phyloP scores from a whole-genome alignment of 2,888 invertebrate species.

The Hyles lineata region DNA sequence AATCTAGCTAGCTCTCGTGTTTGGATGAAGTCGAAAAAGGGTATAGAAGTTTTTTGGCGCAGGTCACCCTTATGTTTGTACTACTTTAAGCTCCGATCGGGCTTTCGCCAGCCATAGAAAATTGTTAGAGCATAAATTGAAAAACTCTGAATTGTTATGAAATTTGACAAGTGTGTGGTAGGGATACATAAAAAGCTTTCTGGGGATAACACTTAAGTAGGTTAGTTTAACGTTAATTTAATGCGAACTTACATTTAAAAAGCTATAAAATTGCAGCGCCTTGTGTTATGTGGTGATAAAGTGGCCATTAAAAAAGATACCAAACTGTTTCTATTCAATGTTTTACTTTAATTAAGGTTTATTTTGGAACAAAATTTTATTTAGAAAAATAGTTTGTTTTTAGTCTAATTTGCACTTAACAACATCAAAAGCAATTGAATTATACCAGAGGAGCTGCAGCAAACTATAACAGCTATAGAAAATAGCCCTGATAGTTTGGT shows the following conservation, averaged over 20 bases:
- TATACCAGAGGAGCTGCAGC: not conserved
- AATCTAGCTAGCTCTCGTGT: not conserved
- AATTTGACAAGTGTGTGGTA: not conserved
- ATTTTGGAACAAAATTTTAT: too few relatives aligned
- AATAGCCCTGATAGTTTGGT: not conserved
- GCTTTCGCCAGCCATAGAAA: not conserved
- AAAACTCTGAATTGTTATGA: not conserved
- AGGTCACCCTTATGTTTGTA: conserved; percentile 1
- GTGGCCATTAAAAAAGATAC: too few relatives aligned
- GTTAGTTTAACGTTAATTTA: too few relatives aligned
- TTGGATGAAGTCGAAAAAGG: conserved; percentile 6
- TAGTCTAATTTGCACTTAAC: too few relatives aligned
- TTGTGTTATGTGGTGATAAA: too few relatives aligned
- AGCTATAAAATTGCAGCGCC: too few relatives aligned
- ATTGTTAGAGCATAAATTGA: not conserved
- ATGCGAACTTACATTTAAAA: too few relatives aligned
- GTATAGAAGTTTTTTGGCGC: conserved; percentile 2
- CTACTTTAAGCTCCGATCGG: not conserved
- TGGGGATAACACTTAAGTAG: too few relatives aligned
- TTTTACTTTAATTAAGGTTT: too few relatives aligned
- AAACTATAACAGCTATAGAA: not conserved
- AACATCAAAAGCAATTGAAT: too few relatives aligned
- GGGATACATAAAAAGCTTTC: not conserved
- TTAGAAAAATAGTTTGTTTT: too few relatives aligned
- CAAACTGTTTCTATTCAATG: too few relatives aligned